These are phyloP conservation scores for Cacatua alba DNA, from an alignment of 2,113 vertebrate species.

Conservation along the genomic window DNA sequence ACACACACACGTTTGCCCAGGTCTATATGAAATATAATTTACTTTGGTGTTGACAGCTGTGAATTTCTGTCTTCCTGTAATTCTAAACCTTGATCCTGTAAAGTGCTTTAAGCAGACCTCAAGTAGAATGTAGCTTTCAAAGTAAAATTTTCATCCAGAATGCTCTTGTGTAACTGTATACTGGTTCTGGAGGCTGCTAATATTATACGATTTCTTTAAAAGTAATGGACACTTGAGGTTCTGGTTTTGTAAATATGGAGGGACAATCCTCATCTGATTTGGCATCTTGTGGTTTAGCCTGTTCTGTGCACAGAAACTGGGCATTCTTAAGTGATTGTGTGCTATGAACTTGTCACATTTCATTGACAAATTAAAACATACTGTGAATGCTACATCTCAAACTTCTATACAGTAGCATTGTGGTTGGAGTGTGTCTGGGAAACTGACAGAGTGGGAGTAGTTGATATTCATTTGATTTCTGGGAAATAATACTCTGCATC, in stretches of 20 bases:
- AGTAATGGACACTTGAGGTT: neutral
- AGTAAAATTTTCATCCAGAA: neutral
- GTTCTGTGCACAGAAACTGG: neutral
- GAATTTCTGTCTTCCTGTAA: neutral
- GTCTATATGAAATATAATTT: neutral
- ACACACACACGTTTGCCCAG: neutral
- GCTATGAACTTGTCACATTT: neutral
- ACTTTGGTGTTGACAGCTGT: neutral
- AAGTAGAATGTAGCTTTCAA: neutral
- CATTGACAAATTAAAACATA: too few species aligned
- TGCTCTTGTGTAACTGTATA: rapidly evolving
- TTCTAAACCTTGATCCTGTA: neutral
- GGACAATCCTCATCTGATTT: neutral
- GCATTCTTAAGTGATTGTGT: neutral
- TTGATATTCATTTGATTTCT: neutral
- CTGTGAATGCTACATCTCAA: neutral
- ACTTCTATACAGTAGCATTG: neutral
- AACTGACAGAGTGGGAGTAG: neutral
- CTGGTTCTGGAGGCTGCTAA: neutral
- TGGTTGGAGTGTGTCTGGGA: neutral
- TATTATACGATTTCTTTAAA: neutral
- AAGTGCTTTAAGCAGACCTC: neutral
- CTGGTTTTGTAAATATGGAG: neutral
- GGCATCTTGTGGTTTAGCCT: neutral
- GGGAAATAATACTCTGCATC: neutral